Percentiles rank a stretch among this genome's conserved stretches.
Evolutionary conservation across 2,888 invertebrate genomes (phyloP).

Genomic region (Leptinotarsa peninsularis): DNA sequence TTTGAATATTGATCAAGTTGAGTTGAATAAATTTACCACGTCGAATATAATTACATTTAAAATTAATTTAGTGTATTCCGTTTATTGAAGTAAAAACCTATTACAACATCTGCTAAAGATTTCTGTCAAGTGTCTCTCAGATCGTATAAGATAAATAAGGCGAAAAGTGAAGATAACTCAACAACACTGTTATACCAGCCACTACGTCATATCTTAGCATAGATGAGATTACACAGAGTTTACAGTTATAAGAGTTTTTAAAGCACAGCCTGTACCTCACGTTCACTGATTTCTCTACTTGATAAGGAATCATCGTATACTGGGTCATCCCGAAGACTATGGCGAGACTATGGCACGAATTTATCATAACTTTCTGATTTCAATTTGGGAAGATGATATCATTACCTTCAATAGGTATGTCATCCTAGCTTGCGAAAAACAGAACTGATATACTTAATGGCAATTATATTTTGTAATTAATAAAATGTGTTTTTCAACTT

Average conservation of each 20-base stretch:
- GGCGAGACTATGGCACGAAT: background rate
- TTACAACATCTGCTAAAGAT: background rate
- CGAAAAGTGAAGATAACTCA: no score
- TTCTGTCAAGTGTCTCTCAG: background rate
- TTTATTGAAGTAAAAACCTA: no score
- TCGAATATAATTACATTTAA: background rate
- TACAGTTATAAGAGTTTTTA: slow-evolving; percentile 23
- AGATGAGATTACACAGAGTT: slow-evolving; percentile 23
- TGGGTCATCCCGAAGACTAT: slow-evolving; percentile 14
- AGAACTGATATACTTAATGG: no score
- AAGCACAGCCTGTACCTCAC: slow-evolving; percentile 8
- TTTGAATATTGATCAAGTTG: background rate
- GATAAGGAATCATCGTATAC: slow-evolving; percentile 26
- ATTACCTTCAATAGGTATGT: no score
- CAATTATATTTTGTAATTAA: no score
- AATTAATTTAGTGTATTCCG: no score
- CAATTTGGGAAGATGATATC: background rate
- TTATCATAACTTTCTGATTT: slow-evolving; percentile 18
- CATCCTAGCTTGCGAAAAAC: no score
- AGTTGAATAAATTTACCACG: background rate
- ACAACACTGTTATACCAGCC: background rate
- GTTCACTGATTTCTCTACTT: slow-evolving; percentile 25
- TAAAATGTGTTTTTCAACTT: no score
- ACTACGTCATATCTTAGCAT: background rate
- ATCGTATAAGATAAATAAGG: no score